Percentiles rank a stretch among this genome's conserved stretches.
Evolutionary conservation across 2,888 invertebrate species (phyloP).

Genomic region (Tetanocera ferruginea): DNA sequence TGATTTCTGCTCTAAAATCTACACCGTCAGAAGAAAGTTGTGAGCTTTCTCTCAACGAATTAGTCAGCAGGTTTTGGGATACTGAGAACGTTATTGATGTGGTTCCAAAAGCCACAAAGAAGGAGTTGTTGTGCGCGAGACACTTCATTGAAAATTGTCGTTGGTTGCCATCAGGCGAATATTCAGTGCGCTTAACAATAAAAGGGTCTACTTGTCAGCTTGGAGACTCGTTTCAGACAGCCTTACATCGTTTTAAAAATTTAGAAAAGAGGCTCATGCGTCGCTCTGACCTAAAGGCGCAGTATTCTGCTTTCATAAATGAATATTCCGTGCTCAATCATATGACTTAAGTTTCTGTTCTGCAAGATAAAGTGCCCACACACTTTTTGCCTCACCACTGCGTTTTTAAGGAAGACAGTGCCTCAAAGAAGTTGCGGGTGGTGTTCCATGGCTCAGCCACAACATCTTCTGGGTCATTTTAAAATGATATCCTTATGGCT

Average conservation of each 20-base stretch:
- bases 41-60: background rate
- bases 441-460: conserved; percentile 32
- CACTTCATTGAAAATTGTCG: conserved; percentile 38
- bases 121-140: conserved; percentile 39
- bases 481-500: conserved; percentile 15
- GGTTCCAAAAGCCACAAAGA: conserved; percentile 12
- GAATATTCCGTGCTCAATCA: background rate
- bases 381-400: conserved; percentile 23
- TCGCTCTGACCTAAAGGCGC: background rate
- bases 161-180: conserved; percentile 38
- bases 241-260: conserved; percentile 23
- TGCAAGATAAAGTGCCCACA: background rate
- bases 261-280: background rate
- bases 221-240: conserved; percentile 21
- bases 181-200: conserved; percentile 40
- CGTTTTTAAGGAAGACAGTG: conserved; percentile 21
- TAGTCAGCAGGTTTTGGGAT: conserved; percentile 36
- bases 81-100: conserved; percentile 16
- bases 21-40: background rate
- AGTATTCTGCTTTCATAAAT: conserved; percentile 4
- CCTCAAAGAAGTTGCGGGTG: conserved; percentile 34
- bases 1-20: background rate
- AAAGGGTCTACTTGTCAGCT: conserved; percentile 2
- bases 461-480: conserved; percentile 11
- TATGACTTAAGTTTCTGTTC: background rate